These are phyloP conservation scores for Eueides isabella DNA, from an alignment of 1,140 invertebrate species.

Conservation along the genomic window DNA sequence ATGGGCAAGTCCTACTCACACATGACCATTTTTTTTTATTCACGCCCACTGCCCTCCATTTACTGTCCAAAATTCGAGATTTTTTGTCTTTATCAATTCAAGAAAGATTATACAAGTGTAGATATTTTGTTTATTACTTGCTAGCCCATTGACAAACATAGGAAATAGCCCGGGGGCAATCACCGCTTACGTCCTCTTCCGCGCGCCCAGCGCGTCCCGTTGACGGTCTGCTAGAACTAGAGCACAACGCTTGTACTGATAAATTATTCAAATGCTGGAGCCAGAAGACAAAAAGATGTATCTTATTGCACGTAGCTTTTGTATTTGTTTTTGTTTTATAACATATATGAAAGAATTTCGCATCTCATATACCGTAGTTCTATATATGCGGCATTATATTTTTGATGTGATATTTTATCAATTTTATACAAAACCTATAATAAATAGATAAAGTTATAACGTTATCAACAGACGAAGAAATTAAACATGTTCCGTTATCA, in stretches of 20 bases:
- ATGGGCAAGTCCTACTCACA: too few relatives aligned
- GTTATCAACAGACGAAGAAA: not conserved
- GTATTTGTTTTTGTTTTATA: too few relatives aligned
- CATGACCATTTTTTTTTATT: too few relatives aligned
- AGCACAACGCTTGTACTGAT: not conserved
- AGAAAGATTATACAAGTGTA: too few relatives aligned
- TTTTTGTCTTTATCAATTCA: too few relatives aligned
- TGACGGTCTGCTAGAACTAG: not conserved
- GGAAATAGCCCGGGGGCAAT: conserved; percentile 33
- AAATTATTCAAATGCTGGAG: not conserved
- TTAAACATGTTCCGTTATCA: conserved; percentile 25
- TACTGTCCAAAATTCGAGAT: too few relatives aligned
- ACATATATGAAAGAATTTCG: not conserved
- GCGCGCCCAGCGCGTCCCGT: conserved; percentile 9
- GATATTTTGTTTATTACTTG: not conserved
- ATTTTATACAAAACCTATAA: not conserved
- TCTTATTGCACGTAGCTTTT: not conserved
- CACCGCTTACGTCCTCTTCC: conserved; percentile 29
- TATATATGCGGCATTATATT: not conserved
- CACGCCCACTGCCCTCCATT: too few relatives aligned
- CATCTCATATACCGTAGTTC: not conserved
- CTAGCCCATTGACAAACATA: not conserved
- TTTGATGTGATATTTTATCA: not conserved
- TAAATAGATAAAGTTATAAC: conserved; percentile 2
- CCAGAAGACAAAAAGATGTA: not conserved